A percentile compares a stretch with the other conserved stretches of the same genome.
These are phyloP conservation scores for Wasmannia auropunctata DNA, from an alignment of 1,140 invertebrate genomes.

Conservation along the genomic window DNA sequence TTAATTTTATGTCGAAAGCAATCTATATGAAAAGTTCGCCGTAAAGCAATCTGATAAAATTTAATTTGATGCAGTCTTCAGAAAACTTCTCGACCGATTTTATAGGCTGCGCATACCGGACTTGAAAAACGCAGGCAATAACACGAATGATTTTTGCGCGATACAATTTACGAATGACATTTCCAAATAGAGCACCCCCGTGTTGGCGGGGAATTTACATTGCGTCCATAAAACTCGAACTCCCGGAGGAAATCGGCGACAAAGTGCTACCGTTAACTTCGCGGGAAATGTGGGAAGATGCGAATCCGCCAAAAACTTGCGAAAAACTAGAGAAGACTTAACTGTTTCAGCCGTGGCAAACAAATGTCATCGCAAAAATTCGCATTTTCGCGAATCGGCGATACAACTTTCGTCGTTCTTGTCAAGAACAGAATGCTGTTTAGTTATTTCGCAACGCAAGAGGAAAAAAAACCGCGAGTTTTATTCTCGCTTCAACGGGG, in stretches of 20 bases:
- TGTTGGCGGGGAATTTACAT: slow-evolving; percentile 30
- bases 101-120: not conserved
- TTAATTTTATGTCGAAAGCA: not conserved
- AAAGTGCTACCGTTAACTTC: slow-evolving; percentile 16
- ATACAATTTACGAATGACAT: slow-evolving; percentile 37
- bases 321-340: slow-evolving; percentile 16
- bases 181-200: not conserved
- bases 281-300: not conserved
- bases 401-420: not conserved
- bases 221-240: slow-evolving; percentile 14
- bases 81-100: not conserved
- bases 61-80: slow-evolving; percentile 3
- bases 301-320: slow-evolving; percentile 1
- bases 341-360: not conserved
- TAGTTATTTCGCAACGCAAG: not conserved
- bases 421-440: not conserved
- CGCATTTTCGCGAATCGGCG: not conserved
- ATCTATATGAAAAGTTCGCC: not conserved
- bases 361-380: not conserved
- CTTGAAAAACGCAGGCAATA: not conserved
- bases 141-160: slow-evolving; percentile 16
- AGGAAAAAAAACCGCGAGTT: not conserved
- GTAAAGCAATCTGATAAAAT: not conserved
- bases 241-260: slow-evolving; percentile 54
- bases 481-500: not conserved